Evolutionary conservation across 2,113 vertebrate species (phyloP), one percentile per base, ranked within the genome.

Genomic region (Diadophis punctatus): DNA sequence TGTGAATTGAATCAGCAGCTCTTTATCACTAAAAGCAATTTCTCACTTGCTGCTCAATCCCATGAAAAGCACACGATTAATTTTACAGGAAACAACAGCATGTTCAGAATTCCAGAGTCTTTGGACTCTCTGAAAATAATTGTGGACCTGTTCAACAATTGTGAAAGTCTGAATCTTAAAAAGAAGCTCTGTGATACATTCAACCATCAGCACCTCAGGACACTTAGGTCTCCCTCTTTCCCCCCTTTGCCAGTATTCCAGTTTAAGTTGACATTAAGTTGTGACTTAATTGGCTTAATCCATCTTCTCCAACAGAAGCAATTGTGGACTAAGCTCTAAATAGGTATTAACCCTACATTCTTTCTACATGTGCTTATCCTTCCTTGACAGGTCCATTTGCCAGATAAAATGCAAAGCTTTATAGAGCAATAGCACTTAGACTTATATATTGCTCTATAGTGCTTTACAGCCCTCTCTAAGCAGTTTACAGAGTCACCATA

Each of bases 41-140:
- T 96, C 93, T 89, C 93, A 89, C 91, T 93, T 96, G 94, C 53
- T 95, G 94, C 90, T 95, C 94, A 94, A 95, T 90, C 25, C 93
- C 88, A 91, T 95, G 96, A 94, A 96, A 88, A 91, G 88, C 88
- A 87, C 92, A 0, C 94, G 91, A 94, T 95, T 95, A 96, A 87
- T 96, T 96, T 97, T 95, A 95, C 94, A 94, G 93, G 96, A 89
- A 95, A 93, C 93, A 96, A 93, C 90, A 93, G 74, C 90, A 95
- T 43, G 95, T 91, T 27, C n/a, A 93, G 94, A 92, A 92, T 92
- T 95, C 88, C 95, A 91, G 85, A 95, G 94, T 94, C 94, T 90
- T 95, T 95, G 93, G 86, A 95, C 90, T 96, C 94, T 96, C 86
- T 94, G 97, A 94, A 96, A 87, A 95, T 93, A 96, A 96, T 86